phyloP scores from a whole-genome alignment of 2,797 vertebrate species.

The Lacerta bilineata region DNA sequence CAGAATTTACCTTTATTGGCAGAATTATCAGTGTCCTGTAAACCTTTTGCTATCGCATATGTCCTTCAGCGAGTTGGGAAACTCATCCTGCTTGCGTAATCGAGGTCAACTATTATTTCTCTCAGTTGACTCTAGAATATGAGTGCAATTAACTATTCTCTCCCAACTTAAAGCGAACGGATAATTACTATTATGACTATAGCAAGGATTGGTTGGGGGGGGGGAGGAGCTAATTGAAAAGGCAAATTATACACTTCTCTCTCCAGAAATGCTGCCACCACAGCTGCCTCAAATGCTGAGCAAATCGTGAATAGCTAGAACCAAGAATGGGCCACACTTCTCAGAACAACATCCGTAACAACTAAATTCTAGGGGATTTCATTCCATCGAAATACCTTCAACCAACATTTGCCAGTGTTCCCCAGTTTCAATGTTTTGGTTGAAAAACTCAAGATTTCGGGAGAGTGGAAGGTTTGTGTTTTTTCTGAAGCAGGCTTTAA shows the following conservation, averaged over 20 bases:
- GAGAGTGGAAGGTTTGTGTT: too few species aligned
- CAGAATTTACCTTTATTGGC: constrained; percentile 44
- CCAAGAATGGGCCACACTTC: constrained; percentile 1
- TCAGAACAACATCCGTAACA: background rate
- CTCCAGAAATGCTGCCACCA: background rate
- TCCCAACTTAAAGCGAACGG: constrained; percentile 14
- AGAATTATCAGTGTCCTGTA: constrained; percentile 33
- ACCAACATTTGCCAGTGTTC: background rate
- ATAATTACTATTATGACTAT: constrained; percentile 18
- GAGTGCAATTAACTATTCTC: constrained; percentile 11
- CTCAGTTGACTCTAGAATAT: constrained; percentile 31
- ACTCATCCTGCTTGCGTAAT: constrained; percentile 46
- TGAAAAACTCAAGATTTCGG: background rate
- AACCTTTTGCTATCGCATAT: constrained; percentile 19
- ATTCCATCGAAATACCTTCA: background rate
- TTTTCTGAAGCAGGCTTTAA: background rate
- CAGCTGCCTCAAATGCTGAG: background rate
- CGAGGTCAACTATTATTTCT: constrained; percentile 26
- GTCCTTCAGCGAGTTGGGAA: constrained; percentile 51
- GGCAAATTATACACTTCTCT: constrained; percentile 7
- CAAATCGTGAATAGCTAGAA: background rate
- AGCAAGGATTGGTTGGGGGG: background rate
- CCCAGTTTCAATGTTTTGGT: background rate
- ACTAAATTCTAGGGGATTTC: background rate
- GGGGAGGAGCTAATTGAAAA: constrained; percentile 27